These are phyloP conservation scores for Machaerirhynchus nigripectus DNA, from an alignment of 2,113 vertebrate genomes.

Conservation along the genomic window DNA sequence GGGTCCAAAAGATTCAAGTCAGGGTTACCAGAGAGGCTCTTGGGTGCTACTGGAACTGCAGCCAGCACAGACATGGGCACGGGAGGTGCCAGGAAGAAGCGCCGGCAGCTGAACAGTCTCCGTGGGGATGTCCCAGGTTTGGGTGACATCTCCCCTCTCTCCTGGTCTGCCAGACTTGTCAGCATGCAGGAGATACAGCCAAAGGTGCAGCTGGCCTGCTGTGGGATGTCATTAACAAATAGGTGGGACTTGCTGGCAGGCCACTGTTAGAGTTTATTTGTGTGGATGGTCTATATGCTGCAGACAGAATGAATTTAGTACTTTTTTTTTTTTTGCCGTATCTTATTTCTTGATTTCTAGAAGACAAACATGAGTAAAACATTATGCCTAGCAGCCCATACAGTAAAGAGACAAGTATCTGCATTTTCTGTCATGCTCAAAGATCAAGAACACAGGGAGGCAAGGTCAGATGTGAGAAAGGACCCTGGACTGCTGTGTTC, in stretches of 20 bases:
- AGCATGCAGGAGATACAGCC: neutral
- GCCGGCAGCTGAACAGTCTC: neutral
- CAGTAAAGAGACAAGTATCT: neutral
- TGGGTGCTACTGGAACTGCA: neutral
- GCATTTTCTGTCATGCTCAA: neutral
- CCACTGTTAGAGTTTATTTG: neutral
- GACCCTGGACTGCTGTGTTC: neutral
- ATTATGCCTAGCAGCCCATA: neutral
- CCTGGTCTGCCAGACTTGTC: neutral
- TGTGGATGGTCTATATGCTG: neutral
- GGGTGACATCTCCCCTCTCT: neutral
- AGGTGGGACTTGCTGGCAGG: neutral
- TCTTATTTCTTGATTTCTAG: neutral
- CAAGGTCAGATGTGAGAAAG: neutral
- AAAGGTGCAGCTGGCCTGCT: neutral
- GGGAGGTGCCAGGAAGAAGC: neutral
- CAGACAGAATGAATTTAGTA: neutral
- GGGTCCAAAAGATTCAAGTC: neutral
- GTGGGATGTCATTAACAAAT: neutral
- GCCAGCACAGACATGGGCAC: neutral
- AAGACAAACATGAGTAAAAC: neutral
- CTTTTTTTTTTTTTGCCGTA: fast-evolving
- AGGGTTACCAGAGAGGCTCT: neutral
- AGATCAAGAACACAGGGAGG: neutral
- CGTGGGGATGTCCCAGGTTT: neutral